Conservation (phyloP, 2,888 invertebrate species). For the Philonicus albiceps region DNA sequence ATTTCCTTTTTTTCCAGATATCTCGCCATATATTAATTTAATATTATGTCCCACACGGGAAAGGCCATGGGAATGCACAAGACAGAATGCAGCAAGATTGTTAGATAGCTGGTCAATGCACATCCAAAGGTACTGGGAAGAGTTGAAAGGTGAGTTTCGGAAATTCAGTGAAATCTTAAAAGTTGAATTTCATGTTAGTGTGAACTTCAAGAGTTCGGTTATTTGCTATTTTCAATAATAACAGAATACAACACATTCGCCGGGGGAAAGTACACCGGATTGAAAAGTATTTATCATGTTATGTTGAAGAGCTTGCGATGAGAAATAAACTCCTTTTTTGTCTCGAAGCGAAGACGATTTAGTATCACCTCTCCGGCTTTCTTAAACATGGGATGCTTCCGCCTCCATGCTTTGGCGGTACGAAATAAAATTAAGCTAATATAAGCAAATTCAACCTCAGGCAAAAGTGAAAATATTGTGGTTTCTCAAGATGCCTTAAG, state of each 20-base stretch:
- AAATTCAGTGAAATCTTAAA: background rate
- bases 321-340: background rate
- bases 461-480: background rate
- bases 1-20: constrained; percentile 54
- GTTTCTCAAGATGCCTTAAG: background rate
- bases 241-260: background rate
- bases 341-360: background rate
- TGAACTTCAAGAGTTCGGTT: background rate
- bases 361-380: background rate
- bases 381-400: background rate
- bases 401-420: background rate
- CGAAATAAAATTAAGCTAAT: background rate
- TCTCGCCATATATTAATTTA: constrained; percentile 66
- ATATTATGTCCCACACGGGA: constrained; percentile 66
- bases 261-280: background rate
- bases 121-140: constrained; percentile 58
- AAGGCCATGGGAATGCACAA: constrained; percentile 67
- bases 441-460: background rate
- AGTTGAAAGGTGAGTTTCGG: constrained; percentile 58
- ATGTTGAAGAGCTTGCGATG: background rate
- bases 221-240: background rate
- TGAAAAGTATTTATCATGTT: background rate
- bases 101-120: constrained; percentile 61
- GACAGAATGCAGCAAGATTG: constrained; percentile 66
- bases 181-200: background rate